Evolutionary conservation across 2,797 vertebrate species (phyloP).

Genomic region (Amblyopsis hoosieri): DNA sequence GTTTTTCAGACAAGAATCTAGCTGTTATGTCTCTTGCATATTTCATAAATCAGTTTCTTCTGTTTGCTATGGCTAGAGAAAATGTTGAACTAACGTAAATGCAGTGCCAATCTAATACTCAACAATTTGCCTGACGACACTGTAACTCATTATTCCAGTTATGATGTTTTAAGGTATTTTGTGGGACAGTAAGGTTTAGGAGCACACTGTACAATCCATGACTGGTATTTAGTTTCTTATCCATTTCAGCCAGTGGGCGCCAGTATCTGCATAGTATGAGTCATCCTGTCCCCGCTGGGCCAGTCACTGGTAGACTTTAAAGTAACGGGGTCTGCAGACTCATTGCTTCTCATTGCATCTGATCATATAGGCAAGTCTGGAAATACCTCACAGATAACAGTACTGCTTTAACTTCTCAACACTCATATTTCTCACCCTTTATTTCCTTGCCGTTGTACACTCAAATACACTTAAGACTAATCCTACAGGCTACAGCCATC

Average conservation of each 20-base stretch:
- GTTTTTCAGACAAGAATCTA: constrained; percentile 20
- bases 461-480: no score
- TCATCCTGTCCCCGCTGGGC: constrained; percentile 43
- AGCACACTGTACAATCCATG: no score
- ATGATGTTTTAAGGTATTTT: not conserved
- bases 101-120: constrained; percentile 10
- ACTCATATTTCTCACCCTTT: no score
- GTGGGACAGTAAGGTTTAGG: no score
- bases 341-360: not conserved
- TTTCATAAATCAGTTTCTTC: constrained; percentile 46
- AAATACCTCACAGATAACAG: no score
- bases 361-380: not conserved
- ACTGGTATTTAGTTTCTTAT: not conserved
- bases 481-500: no score
- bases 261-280: constrained; percentile 42
- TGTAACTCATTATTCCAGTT: not conserved
- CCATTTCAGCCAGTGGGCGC: constrained; percentile 28
- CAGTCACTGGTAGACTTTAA: constrained; percentile 39
- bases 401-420: no score
- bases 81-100: not conserved
- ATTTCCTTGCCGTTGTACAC: no score
- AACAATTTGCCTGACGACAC: not conserved
- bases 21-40: constrained; percentile 30
- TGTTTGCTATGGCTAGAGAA: constrained; percentile 25
- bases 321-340: constrained; percentile 6